A percentile compares a stretch with the other conserved stretches of the same genome.
Conservation (phyloP, 2,113 vertebrate genomes). For the human (Homo sapiens) region GRCh38 chrX:139179001-139179500, state of each 20-base stretch:
- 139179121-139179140: neutral
- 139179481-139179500: neutral
- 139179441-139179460: neutral
- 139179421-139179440: neutral
- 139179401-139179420: neutral
- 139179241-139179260: neutral
- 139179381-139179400: slow-evolving; percentile 31
- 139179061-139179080: neutral
- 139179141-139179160: too few species aligned
- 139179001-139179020: slow-evolving; percentile 15
- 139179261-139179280: neutral
- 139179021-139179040: neutral
- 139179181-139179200: neutral
- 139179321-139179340: slow-evolving; percentile 18
- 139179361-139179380: neutral
- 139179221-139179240: neutral
- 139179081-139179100: neutral
- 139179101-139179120: neutral
- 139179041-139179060: neutral
- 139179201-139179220: neutral
- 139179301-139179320: neutral
- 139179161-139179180: too few species aligned
- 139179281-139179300: neutral
- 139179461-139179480: neutral
- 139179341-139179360: slow-evolving; percentile 9